A percentile compares a stretch with the other conserved stretches of the same genome.
Conservation (phyloP, 2,797 vertebrate species). For the Atherinosoma microstoma region DNA sequence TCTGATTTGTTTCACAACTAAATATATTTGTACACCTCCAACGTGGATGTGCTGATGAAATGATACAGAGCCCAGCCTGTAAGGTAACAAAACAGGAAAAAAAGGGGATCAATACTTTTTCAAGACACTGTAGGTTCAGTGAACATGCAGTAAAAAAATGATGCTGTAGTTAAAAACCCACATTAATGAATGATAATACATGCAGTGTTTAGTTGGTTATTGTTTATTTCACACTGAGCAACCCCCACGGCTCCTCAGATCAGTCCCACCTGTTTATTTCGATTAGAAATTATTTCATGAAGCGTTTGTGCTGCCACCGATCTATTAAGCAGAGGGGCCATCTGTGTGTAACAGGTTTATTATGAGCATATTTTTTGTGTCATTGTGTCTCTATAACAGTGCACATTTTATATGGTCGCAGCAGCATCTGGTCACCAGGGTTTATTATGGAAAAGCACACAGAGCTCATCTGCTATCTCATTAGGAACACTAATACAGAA, state of each 20-base stretch:
- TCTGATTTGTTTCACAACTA: background rate
- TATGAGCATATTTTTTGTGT: conserved; percentile 26
- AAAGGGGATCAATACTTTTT: background rate
- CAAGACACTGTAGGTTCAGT: background rate
- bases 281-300: conserved; percentile 39
- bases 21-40: background rate
- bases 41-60: background rate
- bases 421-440: conserved; percentile 48
- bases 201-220: conserved; percentile 21
- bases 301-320: conserved; percentile 19
- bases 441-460: conserved; percentile 31
- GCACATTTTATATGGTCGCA: conserved; percentile 19
- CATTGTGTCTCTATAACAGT: conserved; percentile 13
- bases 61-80: background rate
- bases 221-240: conserved; percentile 30
- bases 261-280: conserved; percentile 19
- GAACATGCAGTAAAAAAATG: background rate
- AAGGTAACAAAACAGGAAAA: background rate
- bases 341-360: conserved; percentile 38
- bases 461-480: conserved; percentile 30
- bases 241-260: background rate
- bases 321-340: conserved; percentile 35
- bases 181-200: conserved; percentile 7
- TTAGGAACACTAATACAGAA: conserved; percentile 44
- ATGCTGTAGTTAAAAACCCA: conserved; percentile 3